Conservation (phyloP, 2,113 vertebrate species). For the Thalassarche chlororhynchos region DNA sequence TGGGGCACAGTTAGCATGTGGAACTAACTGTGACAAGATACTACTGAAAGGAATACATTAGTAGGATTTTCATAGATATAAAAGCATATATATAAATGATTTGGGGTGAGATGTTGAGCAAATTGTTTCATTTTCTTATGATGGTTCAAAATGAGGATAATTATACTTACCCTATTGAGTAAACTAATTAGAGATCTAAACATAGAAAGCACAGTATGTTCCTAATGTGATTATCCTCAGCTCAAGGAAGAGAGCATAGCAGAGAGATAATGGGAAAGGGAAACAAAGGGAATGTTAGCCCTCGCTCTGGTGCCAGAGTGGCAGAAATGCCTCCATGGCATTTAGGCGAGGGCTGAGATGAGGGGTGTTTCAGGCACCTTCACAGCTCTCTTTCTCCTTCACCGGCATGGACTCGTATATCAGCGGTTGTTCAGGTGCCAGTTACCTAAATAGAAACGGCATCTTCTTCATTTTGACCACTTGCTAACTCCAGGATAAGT, state of each 20-base stretch:
- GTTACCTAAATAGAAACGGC: neutral
- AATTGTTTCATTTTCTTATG: neutral
- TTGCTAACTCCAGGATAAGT: neutral
- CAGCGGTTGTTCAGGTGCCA: neutral
- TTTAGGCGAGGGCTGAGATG: neutral
- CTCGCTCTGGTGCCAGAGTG: neutral
- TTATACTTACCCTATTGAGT: neutral
- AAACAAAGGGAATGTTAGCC: neutral
- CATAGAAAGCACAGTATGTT: conserved; percentile 5
- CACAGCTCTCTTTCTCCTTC: neutral
- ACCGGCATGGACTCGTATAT: rapidly evolving
- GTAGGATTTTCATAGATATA: neutral
- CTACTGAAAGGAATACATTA: neutral
- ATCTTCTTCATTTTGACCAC: neutral
- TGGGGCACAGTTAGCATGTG: neutral
- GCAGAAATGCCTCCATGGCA: neutral
- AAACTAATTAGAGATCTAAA: conserved; percentile 33
- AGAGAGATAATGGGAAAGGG: neutral
- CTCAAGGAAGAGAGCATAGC: neutral
- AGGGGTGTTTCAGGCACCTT: neutral
- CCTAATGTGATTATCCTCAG: conserved; percentile 16
- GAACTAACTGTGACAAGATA: neutral
- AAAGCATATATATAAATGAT: neutral
- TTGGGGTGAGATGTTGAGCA: neutral
- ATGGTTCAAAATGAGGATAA: neutral